Conservation (phyloP, 2,113 vertebrate genomes). For the Melanocharis versteri region DNA sequence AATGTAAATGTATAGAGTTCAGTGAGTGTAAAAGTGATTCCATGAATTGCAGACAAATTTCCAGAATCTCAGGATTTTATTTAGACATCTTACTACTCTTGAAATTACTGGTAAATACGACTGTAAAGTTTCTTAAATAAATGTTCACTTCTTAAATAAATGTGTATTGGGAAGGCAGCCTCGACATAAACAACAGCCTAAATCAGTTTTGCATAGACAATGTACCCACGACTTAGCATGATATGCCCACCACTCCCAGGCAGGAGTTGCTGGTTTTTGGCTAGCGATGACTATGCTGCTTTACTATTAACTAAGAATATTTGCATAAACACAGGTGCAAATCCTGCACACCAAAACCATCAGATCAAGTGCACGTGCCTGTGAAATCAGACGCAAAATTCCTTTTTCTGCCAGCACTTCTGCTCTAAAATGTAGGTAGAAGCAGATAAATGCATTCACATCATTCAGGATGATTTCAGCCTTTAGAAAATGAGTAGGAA, state of each 20-base stretch:
- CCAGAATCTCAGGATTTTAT: background rate
- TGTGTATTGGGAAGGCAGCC: background rate
- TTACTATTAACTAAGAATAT: background rate
- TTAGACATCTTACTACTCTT: background rate
- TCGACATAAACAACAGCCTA: background rate
- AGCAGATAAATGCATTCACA: background rate
- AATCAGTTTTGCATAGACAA: background rate
- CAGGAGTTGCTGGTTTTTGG: background rate
- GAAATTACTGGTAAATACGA: background rate
- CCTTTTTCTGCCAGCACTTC: background rate
- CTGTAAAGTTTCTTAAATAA: background rate
- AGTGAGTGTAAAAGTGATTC: background rate
- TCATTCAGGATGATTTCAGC: background rate
- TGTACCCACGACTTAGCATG: background rate
- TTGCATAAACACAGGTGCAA: background rate
- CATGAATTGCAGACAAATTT: background rate
- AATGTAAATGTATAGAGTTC: background rate
- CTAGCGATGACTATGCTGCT: background rate
- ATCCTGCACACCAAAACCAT: accelerated
- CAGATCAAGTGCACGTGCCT: background rate
- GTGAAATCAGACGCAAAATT: background rate
- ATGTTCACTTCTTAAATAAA: background rate
- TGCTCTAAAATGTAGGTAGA: background rate
- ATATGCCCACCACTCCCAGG: background rate
- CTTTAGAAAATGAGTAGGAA: background rate